phyloP scores from a whole-genome alignment of 2,888 invertebrate species.

The Drosophila peninsularis region DNA sequence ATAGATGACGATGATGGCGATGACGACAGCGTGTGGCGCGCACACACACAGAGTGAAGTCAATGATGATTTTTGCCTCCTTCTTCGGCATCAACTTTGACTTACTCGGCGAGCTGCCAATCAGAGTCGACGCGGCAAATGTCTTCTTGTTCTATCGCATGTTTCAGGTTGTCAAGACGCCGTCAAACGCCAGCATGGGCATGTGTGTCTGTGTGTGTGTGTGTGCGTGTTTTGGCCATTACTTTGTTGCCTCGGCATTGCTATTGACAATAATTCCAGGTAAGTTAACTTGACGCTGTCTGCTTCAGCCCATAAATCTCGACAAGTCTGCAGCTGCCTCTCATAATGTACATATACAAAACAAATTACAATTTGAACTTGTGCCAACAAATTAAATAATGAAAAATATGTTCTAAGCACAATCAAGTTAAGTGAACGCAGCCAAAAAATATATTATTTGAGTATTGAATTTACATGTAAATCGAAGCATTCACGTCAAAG shows the following conservation, averaged over 20 bases:
- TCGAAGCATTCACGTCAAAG: too few relatives aligned
- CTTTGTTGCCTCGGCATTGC: conserved; percentile 74
- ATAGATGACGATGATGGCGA: conserved; percentile 74
- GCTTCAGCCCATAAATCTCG: conserved; percentile 49
- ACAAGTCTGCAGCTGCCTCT: conserved; percentile 28
- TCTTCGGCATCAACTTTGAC: conserved; percentile 13
- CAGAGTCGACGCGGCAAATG: conserved; percentile 66
- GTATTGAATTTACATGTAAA: too few relatives aligned
- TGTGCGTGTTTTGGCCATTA: conserved; percentile 54
- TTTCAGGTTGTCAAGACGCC: conserved; percentile 73
- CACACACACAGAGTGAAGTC: conserved; percentile 26
- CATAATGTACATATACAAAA: conserved; percentile 14
- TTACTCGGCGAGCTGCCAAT: conserved; percentile 63
- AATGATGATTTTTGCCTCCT: conserved; percentile 52
- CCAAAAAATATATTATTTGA: too few relatives aligned
- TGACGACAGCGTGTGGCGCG: conserved; percentile 57
- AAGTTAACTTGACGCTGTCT: conserved; percentile 62
- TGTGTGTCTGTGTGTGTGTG: conserved; percentile 33
- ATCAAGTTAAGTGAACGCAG: background rate
- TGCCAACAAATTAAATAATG: background rate
- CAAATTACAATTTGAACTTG: conserved; percentile 5
- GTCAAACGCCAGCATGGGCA: conserved; percentile 34
- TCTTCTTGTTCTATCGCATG: conserved; percentile 71
- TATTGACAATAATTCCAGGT: conserved; percentile 68
- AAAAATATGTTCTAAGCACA: background rate